These are phyloP conservation scores for Poecile montanus DNA, from an alignment of 2,797 vertebrate genomes.

Conservation along the genomic window DNA sequence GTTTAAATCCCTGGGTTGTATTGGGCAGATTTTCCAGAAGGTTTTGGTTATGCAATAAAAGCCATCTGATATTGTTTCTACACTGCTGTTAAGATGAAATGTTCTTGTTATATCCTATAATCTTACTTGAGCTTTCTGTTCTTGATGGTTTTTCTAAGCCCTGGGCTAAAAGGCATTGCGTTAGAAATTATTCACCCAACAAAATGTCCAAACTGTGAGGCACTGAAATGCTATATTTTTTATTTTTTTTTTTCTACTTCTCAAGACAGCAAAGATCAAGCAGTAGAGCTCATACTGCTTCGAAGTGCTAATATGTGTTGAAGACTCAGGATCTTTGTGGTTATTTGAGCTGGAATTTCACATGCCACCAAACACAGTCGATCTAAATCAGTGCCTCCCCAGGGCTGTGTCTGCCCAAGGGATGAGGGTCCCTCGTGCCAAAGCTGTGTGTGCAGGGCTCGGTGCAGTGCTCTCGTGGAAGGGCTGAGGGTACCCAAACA, in stretches of 20 bases:
- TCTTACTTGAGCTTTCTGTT: conserved; percentile 24
- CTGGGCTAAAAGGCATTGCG: not conserved
- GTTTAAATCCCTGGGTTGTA: not conserved
- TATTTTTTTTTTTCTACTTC: not conserved
- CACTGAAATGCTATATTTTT: not conserved
- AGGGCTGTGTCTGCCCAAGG: not conserved
- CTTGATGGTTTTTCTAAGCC: conserved; percentile 13
- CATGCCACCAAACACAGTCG: not conserved
- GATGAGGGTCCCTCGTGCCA: not conserved
- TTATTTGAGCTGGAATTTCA: not conserved
- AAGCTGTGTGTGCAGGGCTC: not conserved
- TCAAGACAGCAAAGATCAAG: not conserved
- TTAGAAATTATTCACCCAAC: conserved; percentile 1
- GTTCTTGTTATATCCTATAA: conserved; percentile 37
- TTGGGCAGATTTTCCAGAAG: conserved; percentile 8
- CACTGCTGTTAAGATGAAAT: not conserved
- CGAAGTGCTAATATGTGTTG: not conserved
- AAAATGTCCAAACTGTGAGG: not conserved
- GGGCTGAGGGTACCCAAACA: not conserved
- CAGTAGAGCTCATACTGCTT: not conserved
- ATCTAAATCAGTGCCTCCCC: not conserved
- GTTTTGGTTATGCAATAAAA: conserved; percentile 43
- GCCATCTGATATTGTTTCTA: not conserved
- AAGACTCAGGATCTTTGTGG: not conserved
- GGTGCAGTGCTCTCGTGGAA: not conserved